Base-by-base conservation (phyloP, 2,888 invertebrate species). In the Cantharis lateralis region DNA sequence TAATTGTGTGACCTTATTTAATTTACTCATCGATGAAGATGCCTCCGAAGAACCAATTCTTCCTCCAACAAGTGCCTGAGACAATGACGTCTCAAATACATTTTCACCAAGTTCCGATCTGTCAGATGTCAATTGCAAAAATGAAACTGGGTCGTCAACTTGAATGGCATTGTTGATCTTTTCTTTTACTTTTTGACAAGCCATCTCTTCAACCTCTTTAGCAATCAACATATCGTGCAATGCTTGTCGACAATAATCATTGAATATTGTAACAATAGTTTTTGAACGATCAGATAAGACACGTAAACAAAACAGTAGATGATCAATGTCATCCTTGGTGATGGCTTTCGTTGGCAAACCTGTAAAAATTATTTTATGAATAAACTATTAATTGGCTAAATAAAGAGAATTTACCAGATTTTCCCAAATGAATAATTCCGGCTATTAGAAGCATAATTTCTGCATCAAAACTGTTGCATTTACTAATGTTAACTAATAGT, bases 261-360 rank as follows among this genome's bases (percentile, higher is more conserved):
- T 93, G 87, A 95, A 98, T 70, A 95, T 93, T 63, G 92, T 90
- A 11, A 93, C 91, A 72, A 95, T 91, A 77, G 92, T 88, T 0
- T 92, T 91, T 3, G 94, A 92, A 10, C 93, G 91, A 77, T 93
- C 92, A 62, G 94, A 92, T 13, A 95, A 89, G 0, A 94, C 94
- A 78, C 93, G 91, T 81, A 97, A 88, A 85, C 96, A 96, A 81
- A 95, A 90, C 70, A 96, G 93, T 75, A 97, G 93, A 86, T 98
- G 94, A 87, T 99, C 98, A 48, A 93, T 90, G 88, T 98, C 98
- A 87, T 99, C 99, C 83, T 98, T 96, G n/a, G 98, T 99, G 82
- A 99, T 96, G 0, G 94, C 92, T 87, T 94, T 94, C 0, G 89
- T 87, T 5, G 93, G 92, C 70, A 93, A 88, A 68, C 91, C 91